Percentiles rank a stretch among this genome's conserved stretches.
These are phyloP conservation scores for Dasypus novemcinctus DNA, from an alignment of 2,113 vertebrate genomes.

Conservation along the genomic window DNA sequence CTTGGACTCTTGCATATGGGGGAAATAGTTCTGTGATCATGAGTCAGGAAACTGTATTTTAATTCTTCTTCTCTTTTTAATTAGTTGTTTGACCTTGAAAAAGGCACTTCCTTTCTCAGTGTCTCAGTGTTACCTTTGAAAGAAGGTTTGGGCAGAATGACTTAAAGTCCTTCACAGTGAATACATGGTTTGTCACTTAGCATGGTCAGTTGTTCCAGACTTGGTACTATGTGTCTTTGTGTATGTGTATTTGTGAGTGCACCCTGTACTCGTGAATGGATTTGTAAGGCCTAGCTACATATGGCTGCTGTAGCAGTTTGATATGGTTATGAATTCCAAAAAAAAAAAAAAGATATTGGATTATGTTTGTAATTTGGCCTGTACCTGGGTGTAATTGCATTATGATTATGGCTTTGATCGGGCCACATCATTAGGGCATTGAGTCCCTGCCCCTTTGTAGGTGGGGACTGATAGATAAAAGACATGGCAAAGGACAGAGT, in stretches of 20 bases:
- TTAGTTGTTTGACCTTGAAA: not conserved
- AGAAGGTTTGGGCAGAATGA: not conserved
- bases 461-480: too few species aligned
- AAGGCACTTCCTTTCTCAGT: not conserved
- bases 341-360: too few species aligned
- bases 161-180: not conserved
- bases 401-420: too few species aligned
- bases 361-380: too few species aligned
- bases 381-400: too few species aligned
- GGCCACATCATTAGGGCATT: too few species aligned
- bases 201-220: not conserved
- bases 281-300: not conserved
- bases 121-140: not conserved
- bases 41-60: not conserved
- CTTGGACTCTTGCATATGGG: not conserved
- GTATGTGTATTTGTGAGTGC: not conserved
- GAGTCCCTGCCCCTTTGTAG: too few species aligned
- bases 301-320: too few species aligned
- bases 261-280: too few species aligned
- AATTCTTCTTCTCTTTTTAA: not conserved
- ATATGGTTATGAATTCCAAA: too few species aligned
- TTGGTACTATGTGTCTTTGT: not conserved
- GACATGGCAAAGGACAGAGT: too few species aligned
- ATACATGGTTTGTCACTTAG: not conserved
- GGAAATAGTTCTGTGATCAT: not conserved